These are phyloP conservation scores for Phortica variegata DNA, from an alignment of 1,140 invertebrate genomes.

Conservation along the genomic window DNA sequence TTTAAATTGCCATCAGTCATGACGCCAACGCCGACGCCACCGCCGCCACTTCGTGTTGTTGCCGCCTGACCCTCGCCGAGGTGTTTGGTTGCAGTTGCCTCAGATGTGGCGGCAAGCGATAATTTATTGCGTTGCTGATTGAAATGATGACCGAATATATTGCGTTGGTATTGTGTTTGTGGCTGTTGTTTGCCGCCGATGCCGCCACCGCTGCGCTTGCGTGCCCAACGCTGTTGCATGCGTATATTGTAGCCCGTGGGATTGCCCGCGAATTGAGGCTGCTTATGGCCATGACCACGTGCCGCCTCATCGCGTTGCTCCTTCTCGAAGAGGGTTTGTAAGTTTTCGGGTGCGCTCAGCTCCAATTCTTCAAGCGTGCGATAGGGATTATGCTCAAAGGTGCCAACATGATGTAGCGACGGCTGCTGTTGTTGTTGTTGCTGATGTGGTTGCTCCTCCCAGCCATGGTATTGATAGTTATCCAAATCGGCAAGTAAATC, in stretches of 20 bases:
- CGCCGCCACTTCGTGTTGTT: background rate
- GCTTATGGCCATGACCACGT: conserved; percentile 11
- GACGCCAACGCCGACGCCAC: background rate
- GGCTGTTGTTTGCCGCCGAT: conserved; percentile 16
- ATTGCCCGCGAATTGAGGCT: conserved; percentile 7
- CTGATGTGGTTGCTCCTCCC: conserved; percentile 38
- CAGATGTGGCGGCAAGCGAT: conserved; percentile 23
- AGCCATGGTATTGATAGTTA: conserved; percentile 46
- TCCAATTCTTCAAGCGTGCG: conserved; percentile 37
- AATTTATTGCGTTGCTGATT: conserved; percentile 41
- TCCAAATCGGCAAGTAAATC: conserved; percentile 43
- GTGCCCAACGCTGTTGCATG: conserved; percentile 45
- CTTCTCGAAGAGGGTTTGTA: conserved; percentile 43
- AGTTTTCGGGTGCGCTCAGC: conserved; percentile 24
- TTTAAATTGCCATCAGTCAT: too few species aligned
- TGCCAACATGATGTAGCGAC: conserved; percentile 2
- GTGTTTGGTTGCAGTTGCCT: conserved; percentile 13
- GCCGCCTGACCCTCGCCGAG: conserved; percentile 20
- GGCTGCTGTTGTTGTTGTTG: background rate
- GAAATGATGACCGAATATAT: conserved; percentile 45
- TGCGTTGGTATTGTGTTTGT: conserved; percentile 33
- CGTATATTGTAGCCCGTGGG: conserved; percentile 33
- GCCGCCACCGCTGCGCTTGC: conserved; percentile 40
- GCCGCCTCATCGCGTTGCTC: conserved; percentile 23
- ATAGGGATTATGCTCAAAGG: too few species aligned